Conservation (phyloP, 2,113 vertebrate species). For the Rhombomys opimus region DNA sequence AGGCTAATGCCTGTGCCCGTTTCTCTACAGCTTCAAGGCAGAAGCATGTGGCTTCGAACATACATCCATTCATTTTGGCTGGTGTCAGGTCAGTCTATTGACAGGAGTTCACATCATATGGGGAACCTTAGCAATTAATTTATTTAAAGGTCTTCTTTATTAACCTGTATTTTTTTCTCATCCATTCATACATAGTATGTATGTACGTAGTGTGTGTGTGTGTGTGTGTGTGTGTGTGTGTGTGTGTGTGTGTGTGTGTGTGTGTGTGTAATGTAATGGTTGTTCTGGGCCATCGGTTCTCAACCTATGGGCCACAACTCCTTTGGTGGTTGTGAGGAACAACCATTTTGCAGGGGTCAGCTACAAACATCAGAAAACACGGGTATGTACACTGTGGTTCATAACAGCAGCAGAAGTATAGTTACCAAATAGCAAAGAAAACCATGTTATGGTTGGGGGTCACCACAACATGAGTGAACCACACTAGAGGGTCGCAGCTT, state of each 20-base stretch:
- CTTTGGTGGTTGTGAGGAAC: neutral
- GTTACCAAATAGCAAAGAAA: neutral
- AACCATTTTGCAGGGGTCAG: neutral
- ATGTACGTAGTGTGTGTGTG: neutral
- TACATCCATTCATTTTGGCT: no score
- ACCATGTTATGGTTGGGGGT: neutral
- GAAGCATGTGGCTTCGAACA: neutral
- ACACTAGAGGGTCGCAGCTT: neutral
- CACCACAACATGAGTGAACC: neutral
- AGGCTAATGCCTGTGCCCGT: accelerated
- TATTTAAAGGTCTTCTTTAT: neutral
- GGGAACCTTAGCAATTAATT: neutral
- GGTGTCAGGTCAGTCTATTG: neutral
- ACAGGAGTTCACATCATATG: neutral
- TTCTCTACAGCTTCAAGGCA: neutral
- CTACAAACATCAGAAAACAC: neutral
- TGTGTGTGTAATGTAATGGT: neutral
- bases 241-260: neutral
- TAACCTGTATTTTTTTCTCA: neutral
- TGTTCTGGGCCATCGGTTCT: neutral
- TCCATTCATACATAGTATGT: neutral
- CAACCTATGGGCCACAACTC: neutral
- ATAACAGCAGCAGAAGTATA: neutral
- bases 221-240: neutral
- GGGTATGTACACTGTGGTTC: neutral